Evolutionary conservation across 1,140 invertebrate genomes (phyloP).

Genomic region (Trachymyrmex septentrionalis): DNA sequence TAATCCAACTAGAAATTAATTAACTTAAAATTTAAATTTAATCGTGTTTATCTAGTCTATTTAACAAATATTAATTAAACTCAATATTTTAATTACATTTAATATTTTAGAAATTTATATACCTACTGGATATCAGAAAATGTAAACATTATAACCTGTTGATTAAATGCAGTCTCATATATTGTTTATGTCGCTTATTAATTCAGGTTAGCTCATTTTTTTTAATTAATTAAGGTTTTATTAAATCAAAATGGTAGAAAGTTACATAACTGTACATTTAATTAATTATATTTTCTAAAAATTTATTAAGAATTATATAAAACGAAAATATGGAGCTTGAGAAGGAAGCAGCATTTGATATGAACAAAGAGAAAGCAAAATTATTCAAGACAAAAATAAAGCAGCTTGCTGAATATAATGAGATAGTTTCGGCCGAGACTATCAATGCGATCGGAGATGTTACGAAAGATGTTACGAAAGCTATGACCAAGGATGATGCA

Average conservation of each 20-base stretch:
- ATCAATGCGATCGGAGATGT: conserved; percentile 66
- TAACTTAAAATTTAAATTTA: background rate
- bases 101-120: background rate
- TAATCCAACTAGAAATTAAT: conserved; percentile 15
- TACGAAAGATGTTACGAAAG: conserved; percentile 45
- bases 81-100: background rate
- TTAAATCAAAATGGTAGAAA: background rate
- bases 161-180: background rate
- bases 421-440: conserved; percentile 73
- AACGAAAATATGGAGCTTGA: conserved; percentile 30
- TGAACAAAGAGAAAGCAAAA: conserved; percentile 41
- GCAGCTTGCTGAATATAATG: conserved; percentile 71
- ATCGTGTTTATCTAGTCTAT: background rate
- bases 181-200: conserved; percentile 6
- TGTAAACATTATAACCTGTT: background rate
- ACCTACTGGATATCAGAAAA: background rate
- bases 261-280: background rate
- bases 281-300: background rate
- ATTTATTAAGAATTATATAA: background rate
- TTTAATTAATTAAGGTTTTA: background rate
- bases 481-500: conserved; percentile 64
- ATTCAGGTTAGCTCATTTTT: background rate
- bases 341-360: background rate
- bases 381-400: conserved; percentile 55
- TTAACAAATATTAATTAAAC: background rate